Conservation (phyloP, 2,888 invertebrate species). For the Stenotaenia linearis region DNA sequence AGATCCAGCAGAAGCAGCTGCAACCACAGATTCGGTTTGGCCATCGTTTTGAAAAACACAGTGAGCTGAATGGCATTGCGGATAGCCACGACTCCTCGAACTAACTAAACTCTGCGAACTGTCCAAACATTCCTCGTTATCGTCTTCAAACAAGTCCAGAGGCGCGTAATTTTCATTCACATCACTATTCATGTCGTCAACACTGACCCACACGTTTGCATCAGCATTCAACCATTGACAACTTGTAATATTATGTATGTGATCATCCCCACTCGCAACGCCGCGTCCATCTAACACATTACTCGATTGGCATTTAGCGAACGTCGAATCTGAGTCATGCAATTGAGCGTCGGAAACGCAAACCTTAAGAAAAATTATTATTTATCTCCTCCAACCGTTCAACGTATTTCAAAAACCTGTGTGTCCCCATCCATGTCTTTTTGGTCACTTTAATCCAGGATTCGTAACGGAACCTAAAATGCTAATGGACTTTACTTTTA, state of each 20-base stretch:
- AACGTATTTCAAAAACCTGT: neutral
- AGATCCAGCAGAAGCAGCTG: neutral
- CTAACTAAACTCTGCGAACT: neutral
- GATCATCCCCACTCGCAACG: neutral
- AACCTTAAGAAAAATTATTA: neutral
- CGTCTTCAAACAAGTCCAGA: neutral
- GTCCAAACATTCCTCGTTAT: neutral
- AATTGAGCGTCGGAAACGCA: neutral
- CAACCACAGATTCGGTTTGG: neutral
- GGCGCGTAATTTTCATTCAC: neutral
- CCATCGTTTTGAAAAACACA: neutral
- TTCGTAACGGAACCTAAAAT: neutral
- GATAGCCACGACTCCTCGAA: neutral
- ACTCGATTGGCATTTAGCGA: neutral
- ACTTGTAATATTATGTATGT: neutral
- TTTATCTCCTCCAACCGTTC: neutral
- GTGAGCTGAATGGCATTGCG: neutral
- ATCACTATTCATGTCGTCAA: neutral
- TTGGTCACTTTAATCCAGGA: neutral
- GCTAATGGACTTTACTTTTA: neutral
- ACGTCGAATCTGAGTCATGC: neutral
- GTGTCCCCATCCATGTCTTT: neutral
- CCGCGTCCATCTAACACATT: neutral
- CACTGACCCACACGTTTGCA: neutral
- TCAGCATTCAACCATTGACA: neutral